A percentile compares a stretch with the other conserved stretches of the same genome.
Conservation (phyloP, 2,888 invertebrate species). For the Aporophyla lueneburgensis region DNA sequence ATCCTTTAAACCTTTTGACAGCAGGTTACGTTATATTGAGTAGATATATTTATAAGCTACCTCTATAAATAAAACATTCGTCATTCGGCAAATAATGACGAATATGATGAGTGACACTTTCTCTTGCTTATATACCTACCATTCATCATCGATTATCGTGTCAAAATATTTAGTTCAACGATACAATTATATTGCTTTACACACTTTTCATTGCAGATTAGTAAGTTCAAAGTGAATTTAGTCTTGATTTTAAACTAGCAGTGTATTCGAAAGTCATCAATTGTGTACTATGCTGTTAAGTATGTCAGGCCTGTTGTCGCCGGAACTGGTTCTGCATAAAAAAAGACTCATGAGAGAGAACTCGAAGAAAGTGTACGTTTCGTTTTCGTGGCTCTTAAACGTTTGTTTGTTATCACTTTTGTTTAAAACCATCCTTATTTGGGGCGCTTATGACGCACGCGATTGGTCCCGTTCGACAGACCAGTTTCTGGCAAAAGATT, state of each 20-base stretch:
- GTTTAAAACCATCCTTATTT: constrained; percentile 61
- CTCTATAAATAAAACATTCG: constrained; percentile 32
- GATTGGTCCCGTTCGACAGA: constrained; percentile 18
- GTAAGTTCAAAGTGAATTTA: not conserved
- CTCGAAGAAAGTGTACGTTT: constrained; percentile 82
- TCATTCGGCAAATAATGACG: constrained; percentile 68
- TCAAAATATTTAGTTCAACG: constrained; percentile 48
- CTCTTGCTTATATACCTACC: constrained; percentile 64
- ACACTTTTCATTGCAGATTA: constrained; percentile 58
- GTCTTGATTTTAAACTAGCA: constrained; percentile 51
- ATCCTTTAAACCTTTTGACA: constrained; percentile 1
- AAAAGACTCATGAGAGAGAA: constrained; percentile 74
- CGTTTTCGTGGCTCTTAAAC: constrained; percentile 69
- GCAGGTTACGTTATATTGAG: constrained; percentile 12
- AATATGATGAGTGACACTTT: constrained; percentile 75
- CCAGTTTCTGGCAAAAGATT: not conserved
- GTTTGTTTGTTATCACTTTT: constrained; percentile 61
- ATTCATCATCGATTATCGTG: constrained; percentile 70
- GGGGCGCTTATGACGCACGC: constrained; percentile 41
- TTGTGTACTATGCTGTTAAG: constrained; percentile 61
- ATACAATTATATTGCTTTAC: constrained; percentile 20
- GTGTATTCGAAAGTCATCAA: constrained; percentile 62
- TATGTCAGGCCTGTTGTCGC: constrained; percentile 76
- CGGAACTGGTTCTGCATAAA: constrained; percentile 79
- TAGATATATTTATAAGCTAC: not conserved